phyloP scores from a whole-genome alignment of 2,888 invertebrate species.

The Plebejus argus region DNA sequence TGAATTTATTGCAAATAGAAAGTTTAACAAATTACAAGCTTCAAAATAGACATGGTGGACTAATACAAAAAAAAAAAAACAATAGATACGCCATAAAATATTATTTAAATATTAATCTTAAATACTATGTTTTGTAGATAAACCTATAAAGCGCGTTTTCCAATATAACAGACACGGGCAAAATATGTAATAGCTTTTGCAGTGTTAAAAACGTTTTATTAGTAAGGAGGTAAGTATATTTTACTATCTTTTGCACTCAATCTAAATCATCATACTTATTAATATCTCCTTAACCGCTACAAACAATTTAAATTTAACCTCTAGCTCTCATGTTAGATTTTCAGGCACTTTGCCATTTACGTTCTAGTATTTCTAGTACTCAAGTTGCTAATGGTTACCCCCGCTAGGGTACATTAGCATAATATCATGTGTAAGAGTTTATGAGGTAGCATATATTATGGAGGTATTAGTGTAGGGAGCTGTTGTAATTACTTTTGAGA shows the following conservation, averaged over 20 bases:
- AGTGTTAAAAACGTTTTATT: no score
- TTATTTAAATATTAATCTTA: no score
- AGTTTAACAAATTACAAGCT: no score
- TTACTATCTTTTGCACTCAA: neutral
- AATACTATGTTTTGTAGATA: no score
- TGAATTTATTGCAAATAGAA: no score
- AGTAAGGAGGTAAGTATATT: no score
- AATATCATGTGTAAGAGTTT: neutral
- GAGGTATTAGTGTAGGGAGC: neutral
- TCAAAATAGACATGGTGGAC: no score
- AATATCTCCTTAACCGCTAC: neutral
- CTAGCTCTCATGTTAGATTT: neutral
- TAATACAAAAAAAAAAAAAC: no score
- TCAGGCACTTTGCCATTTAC: conserved; percentile 1
- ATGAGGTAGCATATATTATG: neutral
- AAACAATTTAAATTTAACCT: neutral
- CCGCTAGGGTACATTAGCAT: neutral
- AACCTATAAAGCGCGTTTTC: no score
- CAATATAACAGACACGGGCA: no score
- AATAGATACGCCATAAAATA: no score
- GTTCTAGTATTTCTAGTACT: neutral
- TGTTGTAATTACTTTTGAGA: neutral
- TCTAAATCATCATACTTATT: neutral
- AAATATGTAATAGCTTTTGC: no score
- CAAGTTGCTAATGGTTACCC: conserved; percentile 4